Conservation (phyloP, 2,888 invertebrate genomes). For the Odontomyia ornata region DNA sequence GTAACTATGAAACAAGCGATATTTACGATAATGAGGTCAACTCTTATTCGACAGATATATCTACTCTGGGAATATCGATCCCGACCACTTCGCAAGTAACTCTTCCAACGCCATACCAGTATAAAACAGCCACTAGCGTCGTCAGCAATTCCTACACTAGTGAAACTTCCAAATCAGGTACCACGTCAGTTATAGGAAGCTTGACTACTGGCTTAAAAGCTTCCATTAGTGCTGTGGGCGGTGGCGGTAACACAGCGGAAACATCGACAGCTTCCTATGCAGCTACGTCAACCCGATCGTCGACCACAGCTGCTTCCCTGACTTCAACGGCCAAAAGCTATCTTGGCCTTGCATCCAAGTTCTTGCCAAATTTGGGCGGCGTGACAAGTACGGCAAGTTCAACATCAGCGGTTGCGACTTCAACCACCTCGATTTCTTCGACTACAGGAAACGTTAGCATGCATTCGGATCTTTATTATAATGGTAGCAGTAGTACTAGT, state of each 20-base stretch:
- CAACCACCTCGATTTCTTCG: conserved; percentile 13
- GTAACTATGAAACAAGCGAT: not conserved
- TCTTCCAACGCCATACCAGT: conserved; percentile 44
- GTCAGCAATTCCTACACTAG: not conserved
- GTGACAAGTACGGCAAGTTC: conserved; percentile 23
- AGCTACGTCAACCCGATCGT: conserved; percentile 21
- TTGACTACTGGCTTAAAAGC: conserved; percentile 47
- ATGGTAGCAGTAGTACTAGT: conserved; percentile 11
- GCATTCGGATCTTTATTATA: conserved; percentile 30
- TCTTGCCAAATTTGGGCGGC: conserved; percentile 47
- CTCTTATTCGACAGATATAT: conserved; percentile 22
- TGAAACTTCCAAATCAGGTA: not conserved
- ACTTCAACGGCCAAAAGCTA: conserved; percentile 49
- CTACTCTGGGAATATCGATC: conserved; percentile 47
- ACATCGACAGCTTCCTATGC: conserved; percentile 1
- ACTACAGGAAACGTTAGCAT: conserved; percentile 40
- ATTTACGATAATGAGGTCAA: conserved; percentile 15
- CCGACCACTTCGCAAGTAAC: conserved; percentile 45
- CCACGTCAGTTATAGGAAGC: conserved; percentile 37
- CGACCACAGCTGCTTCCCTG: conserved; percentile 41
- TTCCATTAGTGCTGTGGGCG: conserved; percentile 46
- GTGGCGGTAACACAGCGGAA: conserved; percentile 28
- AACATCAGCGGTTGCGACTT: conserved; percentile 45
- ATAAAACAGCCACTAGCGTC: conserved; percentile 31
- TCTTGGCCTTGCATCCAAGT: conserved; percentile 49